phyloP scores from a whole-genome alignment of 2,113 vertebrate species.

The Motacilla alba region DNA sequence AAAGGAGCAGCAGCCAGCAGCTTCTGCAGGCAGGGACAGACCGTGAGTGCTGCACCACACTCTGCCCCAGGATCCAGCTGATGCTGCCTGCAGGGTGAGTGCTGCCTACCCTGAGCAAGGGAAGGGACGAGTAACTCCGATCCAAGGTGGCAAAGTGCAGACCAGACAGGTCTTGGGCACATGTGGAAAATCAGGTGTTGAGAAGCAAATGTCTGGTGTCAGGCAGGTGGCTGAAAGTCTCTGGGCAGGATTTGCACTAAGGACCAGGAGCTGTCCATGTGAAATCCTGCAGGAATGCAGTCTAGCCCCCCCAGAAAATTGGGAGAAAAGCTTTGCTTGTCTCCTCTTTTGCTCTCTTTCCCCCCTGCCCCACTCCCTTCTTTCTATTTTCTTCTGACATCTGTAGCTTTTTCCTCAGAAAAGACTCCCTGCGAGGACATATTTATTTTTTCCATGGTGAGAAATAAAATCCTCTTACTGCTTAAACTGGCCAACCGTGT shows the following conservation, averaged over 20 bases:
- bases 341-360: background rate
- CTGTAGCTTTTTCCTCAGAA: background rate
- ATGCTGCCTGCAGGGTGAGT: background rate
- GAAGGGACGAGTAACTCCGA: accelerated
- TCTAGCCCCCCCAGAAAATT: background rate
- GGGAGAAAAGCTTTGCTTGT: background rate
- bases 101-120: background rate
- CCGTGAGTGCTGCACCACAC: background rate
- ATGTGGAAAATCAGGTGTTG: accelerated
- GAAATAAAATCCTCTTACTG: slow-evolving; percentile 20
- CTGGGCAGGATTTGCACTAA: background rate
- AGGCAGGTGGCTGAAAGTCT: background rate
- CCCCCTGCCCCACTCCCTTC: accelerated
- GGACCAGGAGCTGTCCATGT: accelerated
- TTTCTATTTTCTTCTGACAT: background rate
- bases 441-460: background rate
- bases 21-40: background rate
- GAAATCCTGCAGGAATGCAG: background rate
- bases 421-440: background rate
- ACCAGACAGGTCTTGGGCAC: background rate
- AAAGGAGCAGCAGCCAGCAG: background rate
- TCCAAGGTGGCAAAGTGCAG: background rate
- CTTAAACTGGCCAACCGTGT: background rate
- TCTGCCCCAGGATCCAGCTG: background rate
- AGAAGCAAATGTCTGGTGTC: background rate